Conservation (phyloP, 2,797 vertebrate species). For the Petrocephalus schoutedeni region DNA sequence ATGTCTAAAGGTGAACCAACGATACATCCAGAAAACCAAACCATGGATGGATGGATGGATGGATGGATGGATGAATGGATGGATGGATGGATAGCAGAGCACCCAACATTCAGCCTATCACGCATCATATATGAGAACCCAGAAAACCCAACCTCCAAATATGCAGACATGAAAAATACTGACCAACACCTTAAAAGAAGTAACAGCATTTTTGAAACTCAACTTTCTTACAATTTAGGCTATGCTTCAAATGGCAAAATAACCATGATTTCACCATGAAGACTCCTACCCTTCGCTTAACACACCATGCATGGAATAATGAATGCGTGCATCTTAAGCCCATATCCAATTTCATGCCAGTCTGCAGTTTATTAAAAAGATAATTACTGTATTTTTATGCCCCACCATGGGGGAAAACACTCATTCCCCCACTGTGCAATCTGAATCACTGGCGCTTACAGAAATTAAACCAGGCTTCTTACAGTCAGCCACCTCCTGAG, state of each 20-base stretch:
- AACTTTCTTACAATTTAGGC: background rate
- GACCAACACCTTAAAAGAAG: background rate
- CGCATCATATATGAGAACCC: background rate
- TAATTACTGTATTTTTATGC: background rate
- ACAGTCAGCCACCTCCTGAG: background rate
- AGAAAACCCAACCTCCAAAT: background rate
- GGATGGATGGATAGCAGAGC: background rate
- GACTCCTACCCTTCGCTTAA: background rate
- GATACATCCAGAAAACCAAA: background rate
- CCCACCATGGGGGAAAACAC: background rate
- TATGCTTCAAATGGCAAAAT: background rate
- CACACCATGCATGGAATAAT: background rate
- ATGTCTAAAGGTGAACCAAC: background rate
- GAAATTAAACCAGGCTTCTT: background rate
- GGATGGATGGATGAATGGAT: background rate
- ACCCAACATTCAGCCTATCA: background rate
- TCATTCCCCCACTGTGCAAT: background rate
- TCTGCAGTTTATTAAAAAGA: conserved; percentile 2
- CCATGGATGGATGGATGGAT: background rate
- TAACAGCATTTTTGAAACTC: background rate
- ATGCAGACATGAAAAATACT: background rate
- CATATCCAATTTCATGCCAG: background rate
- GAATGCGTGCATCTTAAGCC: background rate
- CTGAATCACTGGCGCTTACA: background rate
- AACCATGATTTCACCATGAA: background rate